phyloP scores from a whole-genome alignment of 2,113 vertebrate species.

The Neogobius melanostomus region DNA sequence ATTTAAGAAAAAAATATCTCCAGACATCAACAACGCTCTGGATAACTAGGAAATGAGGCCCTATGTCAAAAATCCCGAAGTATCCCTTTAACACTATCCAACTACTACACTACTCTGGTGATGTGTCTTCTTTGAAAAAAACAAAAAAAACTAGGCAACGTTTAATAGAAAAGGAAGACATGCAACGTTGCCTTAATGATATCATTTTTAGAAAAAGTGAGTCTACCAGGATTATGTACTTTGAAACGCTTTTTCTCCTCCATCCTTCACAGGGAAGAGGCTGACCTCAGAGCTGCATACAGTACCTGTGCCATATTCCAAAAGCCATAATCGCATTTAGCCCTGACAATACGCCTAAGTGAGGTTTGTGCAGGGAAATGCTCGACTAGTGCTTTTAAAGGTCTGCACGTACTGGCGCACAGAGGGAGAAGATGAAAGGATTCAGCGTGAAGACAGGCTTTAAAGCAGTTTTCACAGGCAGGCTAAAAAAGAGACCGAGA shows the following conservation, averaged over 20 bases:
- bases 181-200: not conserved
- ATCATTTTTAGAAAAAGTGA: not conserved
- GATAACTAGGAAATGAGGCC: too few relatives aligned
- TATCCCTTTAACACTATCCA: too few relatives aligned
- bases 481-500: constrained; percentile 1
- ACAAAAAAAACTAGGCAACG: not conserved
- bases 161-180: not conserved
- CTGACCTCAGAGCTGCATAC: constrained; percentile 57
- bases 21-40: too few relatives aligned
- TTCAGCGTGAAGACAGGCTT: not conserved
- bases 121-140: too few relatives aligned
- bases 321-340: constrained; percentile 8
- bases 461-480: constrained; percentile 2
- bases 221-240: not conserved
- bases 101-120: too few relatives aligned
- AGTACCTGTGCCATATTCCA: constrained; percentile 45
- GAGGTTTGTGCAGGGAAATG: not conserved
- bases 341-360: not conserved
- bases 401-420: not conserved
- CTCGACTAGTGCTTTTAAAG: not conserved
- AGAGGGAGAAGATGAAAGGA: constrained; percentile 9
- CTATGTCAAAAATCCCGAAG: too few relatives aligned
- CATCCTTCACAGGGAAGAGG: constrained; percentile 48
- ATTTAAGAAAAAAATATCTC: too few relatives aligned
- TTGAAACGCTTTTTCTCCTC: constrained; percentile 34